A percentile compares a stretch with the other conserved stretches of the same genome.
Conservation (phyloP, 2,888 invertebrate species). For the Temnothorax rugatulus region DNA sequence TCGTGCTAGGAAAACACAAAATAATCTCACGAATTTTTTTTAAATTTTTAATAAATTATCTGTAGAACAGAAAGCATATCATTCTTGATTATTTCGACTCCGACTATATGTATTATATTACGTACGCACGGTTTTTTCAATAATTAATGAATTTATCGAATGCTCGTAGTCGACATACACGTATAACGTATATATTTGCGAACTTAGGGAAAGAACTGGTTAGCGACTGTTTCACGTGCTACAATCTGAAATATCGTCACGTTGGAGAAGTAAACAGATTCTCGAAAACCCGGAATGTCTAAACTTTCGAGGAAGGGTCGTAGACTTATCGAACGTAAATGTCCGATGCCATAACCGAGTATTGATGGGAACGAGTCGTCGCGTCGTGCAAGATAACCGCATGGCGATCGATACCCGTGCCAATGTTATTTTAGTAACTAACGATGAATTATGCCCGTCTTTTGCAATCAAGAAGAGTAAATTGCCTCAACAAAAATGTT, state of each 20-base stretch:
- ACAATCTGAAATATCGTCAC: background rate
- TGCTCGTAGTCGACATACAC: background rate
- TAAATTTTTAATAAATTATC: background rate
- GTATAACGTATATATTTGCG: background rate
- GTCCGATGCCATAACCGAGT: slow-evolving; percentile 5
- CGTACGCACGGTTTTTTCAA: background rate
- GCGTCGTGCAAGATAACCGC: slow-evolving; percentile 43
- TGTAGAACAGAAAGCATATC: background rate
- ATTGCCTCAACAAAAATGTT: background rate
- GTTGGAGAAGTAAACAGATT: slow-evolving; percentile 22
- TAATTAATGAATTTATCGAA: background rate
- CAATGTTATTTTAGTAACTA: slow-evolving; percentile 48
- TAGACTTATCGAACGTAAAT: slow-evolving; percentile 8
- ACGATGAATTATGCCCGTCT: slow-evolving; percentile 39
- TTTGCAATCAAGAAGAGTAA: slow-evolving; percentile 5
- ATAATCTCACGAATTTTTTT: background rate
- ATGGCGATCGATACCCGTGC: slow-evolving; percentile 31
- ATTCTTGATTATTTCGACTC: background rate
- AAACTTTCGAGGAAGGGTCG: slow-evolving; percentile 29
- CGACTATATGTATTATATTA: background rate
- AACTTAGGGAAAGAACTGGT: background rate
- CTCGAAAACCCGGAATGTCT: background rate
- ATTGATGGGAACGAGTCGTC: slow-evolving; percentile 45
- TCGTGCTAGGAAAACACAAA: background rate
- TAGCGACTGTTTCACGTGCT: background rate